These are phyloP conservation scores for Nematostella vectensis DNA, from an alignment of 92 coral and sea anemone species.

Conservation along the genomic window DNA sequence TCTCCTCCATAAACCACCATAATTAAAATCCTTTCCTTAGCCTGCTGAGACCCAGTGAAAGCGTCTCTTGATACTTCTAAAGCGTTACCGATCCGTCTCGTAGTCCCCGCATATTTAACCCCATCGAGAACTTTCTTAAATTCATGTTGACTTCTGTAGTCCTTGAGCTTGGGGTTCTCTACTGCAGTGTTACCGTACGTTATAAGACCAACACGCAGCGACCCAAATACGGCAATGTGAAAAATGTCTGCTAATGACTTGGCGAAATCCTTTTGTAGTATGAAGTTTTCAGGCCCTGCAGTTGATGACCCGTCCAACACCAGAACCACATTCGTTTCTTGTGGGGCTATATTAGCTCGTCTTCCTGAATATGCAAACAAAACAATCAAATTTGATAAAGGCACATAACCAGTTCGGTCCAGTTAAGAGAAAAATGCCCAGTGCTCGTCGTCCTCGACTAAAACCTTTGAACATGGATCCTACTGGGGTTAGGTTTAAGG, in stretches of 20 bases:
- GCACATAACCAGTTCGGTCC: no score
- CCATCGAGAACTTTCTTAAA: conserved; percentile 47
- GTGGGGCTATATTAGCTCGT: conserved; percentile 3
- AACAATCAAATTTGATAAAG: no score
- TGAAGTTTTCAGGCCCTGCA: conserved; percentile 16
- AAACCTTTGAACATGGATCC: no score
- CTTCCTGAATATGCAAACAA: no score
- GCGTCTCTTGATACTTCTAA: conserved; percentile 36
- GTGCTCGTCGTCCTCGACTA: no score
- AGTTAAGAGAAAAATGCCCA: no score
- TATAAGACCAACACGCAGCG: conserved; percentile 45
- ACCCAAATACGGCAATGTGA: conserved; percentile 37
- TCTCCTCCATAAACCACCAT: no score
- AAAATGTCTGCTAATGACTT: conserved; percentile 44
- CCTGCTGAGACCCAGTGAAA: conserved; percentile 38
- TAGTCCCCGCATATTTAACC: conserved; percentile 38
- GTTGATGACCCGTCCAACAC: conserved; percentile 47
- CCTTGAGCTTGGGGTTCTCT: conserved; percentile 30
- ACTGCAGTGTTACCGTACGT: conserved; percentile 42
- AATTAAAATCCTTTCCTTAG: conserved; percentile 53
- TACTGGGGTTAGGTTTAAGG: no score
- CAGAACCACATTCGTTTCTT: conserved; percentile 42
- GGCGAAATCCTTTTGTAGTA: conserved; percentile 46
- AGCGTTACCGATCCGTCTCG: conserved; percentile 59
- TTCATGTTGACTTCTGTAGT: conserved; percentile 23